Conservation (phyloP, 1,140 invertebrate genomes). For the Eueides isabella region DNA sequence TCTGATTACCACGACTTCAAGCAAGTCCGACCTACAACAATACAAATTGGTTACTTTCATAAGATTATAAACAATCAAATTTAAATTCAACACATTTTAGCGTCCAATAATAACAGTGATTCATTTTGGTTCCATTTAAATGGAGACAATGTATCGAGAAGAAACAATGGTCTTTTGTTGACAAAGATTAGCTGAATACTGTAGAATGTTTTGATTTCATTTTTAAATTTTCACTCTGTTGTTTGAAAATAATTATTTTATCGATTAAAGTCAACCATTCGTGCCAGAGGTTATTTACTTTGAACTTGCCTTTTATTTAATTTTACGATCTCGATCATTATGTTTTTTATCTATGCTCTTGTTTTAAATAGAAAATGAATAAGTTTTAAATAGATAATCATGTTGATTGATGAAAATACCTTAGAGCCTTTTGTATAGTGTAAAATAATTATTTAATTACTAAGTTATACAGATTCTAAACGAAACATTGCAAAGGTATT, state of each 20-base stretch:
- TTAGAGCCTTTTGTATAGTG: not conserved
- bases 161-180: constrained; percentile 80
- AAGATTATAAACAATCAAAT: constrained; percentile 77
- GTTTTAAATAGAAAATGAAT: not conserved
- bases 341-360: not conserved
- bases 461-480: too few species aligned
- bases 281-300: constrained; percentile 23
- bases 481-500: too few species aligned
- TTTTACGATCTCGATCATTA: not conserved
- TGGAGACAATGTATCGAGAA: constrained; percentile 74
- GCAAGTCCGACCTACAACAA: constrained; percentile 71
- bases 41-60: constrained; percentile 46
- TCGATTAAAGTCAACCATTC: not conserved
- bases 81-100: constrained; percentile 75
- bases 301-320: constrained; percentile 19
- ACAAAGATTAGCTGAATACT: constrained; percentile 78
- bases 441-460: not conserved
- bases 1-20: constrained; percentile 63
- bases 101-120: constrained; percentile 78
- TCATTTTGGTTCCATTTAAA: constrained; percentile 77
- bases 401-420: not conserved
- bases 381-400: not conserved
- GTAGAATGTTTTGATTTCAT: constrained; percentile 75
- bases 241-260: constrained; percentile 62
- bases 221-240: constrained; percentile 73